Evolutionary conservation across 1,140 invertebrate species (phyloP).

Genomic region (Archegozetes longisetosus): DNA sequence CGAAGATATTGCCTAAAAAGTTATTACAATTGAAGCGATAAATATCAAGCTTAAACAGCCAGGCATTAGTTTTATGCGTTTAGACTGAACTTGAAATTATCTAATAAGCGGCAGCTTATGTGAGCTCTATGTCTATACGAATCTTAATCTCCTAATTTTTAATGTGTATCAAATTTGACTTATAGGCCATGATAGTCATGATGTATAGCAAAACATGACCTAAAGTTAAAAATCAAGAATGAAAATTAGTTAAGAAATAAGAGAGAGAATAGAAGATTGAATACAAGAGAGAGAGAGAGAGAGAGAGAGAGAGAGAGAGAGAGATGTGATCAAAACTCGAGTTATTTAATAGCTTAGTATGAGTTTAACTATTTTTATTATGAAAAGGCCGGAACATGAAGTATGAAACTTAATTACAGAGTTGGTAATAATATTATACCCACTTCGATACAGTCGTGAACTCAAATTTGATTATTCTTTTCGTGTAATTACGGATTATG

Average conservation of each 20-base stretch:
- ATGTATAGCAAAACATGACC: too few species aligned
- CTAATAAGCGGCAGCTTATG: too few species aligned
- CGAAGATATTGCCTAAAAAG: too few species aligned
- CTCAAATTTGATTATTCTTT: neutral
- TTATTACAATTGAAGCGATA: too few species aligned
- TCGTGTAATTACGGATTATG: neutral
- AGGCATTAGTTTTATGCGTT: too few species aligned
- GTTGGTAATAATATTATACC: neutral
- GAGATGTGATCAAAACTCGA: neutral
- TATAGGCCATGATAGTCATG: too few species aligned
- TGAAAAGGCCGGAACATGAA: neutral
- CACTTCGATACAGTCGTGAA: neutral
- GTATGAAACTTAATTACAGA: neutral
- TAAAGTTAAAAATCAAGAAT: neutral
- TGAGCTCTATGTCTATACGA: too few species aligned
- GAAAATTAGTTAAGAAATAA: neutral
- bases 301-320: neutral
- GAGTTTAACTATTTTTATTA: neutral
- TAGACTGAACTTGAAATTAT: too few species aligned
- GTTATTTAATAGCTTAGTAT: neutral
- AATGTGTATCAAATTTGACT: too few species aligned
- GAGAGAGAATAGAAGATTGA: neutral
- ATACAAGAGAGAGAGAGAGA: constrained; percentile 2
- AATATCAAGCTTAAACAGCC: too few species aligned
- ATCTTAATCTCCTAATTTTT: too few species aligned